phyloP scores from a whole-genome alignment of 2,888 invertebrate species.

The Lumbricus terrestris region DNA sequence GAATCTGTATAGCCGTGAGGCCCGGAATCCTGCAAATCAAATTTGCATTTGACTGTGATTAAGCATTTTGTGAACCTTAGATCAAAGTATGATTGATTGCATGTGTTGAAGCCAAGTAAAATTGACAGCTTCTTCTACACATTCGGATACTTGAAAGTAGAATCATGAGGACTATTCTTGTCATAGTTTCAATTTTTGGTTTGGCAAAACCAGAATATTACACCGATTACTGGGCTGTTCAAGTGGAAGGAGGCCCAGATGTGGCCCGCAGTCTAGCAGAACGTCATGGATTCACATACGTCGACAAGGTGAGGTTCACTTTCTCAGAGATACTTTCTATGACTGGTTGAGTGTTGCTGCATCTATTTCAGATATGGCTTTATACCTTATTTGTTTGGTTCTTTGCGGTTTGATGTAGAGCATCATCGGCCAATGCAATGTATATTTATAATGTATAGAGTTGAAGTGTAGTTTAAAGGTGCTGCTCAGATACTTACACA shows the following conservation, averaged over 20 bases:
- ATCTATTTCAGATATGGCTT: not conserved
- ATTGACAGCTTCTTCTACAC: not conserved
- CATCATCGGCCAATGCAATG: no score
- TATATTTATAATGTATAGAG: no score
- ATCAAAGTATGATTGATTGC: not conserved
- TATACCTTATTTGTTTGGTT: no score
- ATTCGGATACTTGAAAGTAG: not conserved
- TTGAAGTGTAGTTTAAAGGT: no score
- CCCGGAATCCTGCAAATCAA: not conserved
- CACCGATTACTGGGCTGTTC: slow-evolving; percentile 52
- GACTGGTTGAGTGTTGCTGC: not conserved
- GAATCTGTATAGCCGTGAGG: not conserved
- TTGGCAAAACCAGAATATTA: slow-evolving; percentile 19
- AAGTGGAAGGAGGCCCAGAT: slow-evolving; percentile 50
- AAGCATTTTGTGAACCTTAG: not conserved
- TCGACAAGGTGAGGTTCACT: slow-evolving; percentile 32
- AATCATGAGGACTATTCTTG: slow-evolving; percentile 13
- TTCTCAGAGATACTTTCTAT: not conserved
- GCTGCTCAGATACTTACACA: no score
- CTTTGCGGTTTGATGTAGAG: no score
- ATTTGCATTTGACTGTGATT: not conserved
- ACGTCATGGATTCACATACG: slow-evolving; percentile 52
- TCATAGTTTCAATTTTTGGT: not conserved
- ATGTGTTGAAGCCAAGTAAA: not conserved
- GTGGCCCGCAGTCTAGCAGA: slow-evolving; percentile 48